These are phyloP conservation scores for Nettapus auritus DNA, from an alignment of 2,113 vertebrate genomes.

Conservation along the genomic window DNA sequence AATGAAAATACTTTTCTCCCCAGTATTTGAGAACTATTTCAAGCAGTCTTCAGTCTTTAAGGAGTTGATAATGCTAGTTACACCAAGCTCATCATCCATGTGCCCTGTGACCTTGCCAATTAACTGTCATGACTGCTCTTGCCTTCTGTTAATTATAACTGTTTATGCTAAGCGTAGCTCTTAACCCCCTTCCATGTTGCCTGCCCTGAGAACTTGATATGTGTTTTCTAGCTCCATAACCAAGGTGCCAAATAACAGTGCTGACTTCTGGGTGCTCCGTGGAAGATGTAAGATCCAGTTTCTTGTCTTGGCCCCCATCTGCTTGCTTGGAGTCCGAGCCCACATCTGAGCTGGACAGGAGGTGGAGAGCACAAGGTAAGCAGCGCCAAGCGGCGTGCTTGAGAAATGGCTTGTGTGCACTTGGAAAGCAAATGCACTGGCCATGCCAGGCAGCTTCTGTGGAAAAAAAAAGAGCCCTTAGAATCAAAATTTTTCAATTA, in stretches of 20 bases:
- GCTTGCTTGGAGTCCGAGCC: background rate
- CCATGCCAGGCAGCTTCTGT: background rate
- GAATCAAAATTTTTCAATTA: background rate
- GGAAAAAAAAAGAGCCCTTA: background rate
- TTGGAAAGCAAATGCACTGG: background rate
- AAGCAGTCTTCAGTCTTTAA: background rate
- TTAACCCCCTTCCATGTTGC: background rate
- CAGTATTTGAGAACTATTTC: background rate
- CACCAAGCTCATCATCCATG: fast-evolving
- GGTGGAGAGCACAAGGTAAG: background rate
- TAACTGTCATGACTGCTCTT: background rate
- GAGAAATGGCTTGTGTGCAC: background rate
- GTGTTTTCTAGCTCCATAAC: background rate
- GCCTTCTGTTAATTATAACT: background rate
- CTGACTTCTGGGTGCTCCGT: background rate
- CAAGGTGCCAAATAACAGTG: background rate
- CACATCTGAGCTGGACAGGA: background rate
- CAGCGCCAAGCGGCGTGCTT: background rate
- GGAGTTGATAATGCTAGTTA: background rate
- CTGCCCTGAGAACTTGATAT: background rate
- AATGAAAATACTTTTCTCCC: background rate
- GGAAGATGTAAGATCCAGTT: background rate
- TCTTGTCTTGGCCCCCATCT: background rate
- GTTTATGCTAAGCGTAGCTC: background rate
- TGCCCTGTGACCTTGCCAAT: background rate